Percentiles rank a stretch among this genome's conserved stretches.
Conservation (phyloP, 2,888 invertebrate species). For the Smittia aterrima region DNA sequence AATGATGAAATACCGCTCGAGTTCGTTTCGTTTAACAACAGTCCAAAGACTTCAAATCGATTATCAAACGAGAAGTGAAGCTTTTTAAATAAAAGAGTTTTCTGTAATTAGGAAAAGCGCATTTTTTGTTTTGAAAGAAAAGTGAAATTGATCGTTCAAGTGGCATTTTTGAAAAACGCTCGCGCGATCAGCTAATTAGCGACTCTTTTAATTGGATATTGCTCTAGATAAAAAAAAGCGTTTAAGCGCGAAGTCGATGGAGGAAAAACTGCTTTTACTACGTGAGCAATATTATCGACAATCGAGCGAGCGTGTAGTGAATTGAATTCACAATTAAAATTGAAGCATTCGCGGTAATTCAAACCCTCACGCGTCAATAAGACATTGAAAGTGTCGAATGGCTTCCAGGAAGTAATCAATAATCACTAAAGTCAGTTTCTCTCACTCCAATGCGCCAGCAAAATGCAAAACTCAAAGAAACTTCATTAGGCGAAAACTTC, state of each 20-base stretch:
- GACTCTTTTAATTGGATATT: conserved; percentile 2
- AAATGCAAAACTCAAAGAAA: neutral
- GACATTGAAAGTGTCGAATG: conserved; percentile 28
- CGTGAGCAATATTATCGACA: neutral
- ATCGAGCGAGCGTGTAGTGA: neutral
- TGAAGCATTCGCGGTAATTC: neutral
- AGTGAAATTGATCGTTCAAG: neutral
- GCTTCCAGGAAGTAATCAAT: conserved; percentile 37
- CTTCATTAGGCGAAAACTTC: neutral
- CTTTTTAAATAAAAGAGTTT: neutral
- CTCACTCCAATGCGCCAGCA: conserved; percentile 1
- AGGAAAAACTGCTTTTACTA: neutral
- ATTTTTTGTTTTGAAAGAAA: neutral
- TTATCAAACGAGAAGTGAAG: neutral
- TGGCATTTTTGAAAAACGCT: neutral
- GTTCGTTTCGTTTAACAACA: neutral
- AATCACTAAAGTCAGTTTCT: conserved; percentile 16
- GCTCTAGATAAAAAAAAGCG: conserved; percentile 7
- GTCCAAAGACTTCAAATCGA: neutral
- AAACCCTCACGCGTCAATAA: conserved; percentile 5
- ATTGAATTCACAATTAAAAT: neutral
- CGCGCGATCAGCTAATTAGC: conserved; percentile 9
- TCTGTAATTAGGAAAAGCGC: neutral
- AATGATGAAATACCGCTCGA: neutral
- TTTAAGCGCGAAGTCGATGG: neutral